phyloP scores from a whole-genome alignment of 2,113 vertebrate species.

The Odobenus rosmarus region DNA sequence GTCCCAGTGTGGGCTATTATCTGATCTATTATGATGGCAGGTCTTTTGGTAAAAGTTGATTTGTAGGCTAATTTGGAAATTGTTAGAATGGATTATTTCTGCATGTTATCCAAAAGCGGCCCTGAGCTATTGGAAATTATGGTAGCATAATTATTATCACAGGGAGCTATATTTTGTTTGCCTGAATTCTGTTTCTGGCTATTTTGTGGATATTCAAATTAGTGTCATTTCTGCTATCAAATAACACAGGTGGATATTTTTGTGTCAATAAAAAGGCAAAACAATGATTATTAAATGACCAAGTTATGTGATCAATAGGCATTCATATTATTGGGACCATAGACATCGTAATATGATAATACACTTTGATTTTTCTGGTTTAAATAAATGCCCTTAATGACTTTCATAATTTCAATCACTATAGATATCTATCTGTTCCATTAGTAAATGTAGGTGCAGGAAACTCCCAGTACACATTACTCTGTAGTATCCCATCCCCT shows the following conservation, averaged over 20 bases:
- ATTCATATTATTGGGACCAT: neutral
- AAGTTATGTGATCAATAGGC: neutral
- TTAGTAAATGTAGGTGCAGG: neutral
- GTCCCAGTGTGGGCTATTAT: neutral
- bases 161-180: neutral
- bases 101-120: neutral
- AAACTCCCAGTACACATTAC: neutral
- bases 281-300: neutral
- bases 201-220: neutral
- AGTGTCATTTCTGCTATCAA: neutral
- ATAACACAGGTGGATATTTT: neutral
- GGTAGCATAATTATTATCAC: neutral
- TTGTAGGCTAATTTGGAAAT: neutral
- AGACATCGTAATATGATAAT: neutral
- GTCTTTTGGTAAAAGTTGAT: slow-evolving; percentile 22
- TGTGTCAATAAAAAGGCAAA: neutral
- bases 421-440: neutral
- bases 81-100: neutral
- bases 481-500: neutral
- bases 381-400: neutral
- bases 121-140: neutral
- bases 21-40: neutral
- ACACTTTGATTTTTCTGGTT: neutral
- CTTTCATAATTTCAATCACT: neutral
- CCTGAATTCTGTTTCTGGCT: neutral